Conservation (phyloP, 2,797 vertebrate genomes). For the Poecilia wingei region DNA sequence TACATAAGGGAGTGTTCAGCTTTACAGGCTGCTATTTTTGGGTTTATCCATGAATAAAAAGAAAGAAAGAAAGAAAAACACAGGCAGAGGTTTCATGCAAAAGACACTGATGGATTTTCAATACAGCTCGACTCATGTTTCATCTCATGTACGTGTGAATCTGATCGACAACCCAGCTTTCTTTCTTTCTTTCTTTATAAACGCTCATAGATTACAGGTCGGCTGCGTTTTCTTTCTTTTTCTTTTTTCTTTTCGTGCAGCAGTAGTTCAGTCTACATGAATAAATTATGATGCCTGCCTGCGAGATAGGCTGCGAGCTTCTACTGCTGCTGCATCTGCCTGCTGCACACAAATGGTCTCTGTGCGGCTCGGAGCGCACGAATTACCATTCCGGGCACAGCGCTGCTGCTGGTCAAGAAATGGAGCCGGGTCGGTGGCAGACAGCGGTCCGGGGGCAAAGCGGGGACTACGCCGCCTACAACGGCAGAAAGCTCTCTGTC, state of each 20-base stretch:
- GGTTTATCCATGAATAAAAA: conserved; percentile 9
- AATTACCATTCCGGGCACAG: conserved; percentile 80
- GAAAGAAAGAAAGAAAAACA: too few relatives aligned
- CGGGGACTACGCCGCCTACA: conserved; percentile 51
- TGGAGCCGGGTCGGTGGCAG: conserved; percentile 74
- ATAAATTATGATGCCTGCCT: conserved; percentile 78
- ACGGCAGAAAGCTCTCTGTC: conserved; percentile 74
- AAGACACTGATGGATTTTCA: conserved; percentile 29
- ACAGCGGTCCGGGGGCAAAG: conserved; percentile 54
- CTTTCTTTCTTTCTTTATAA: not conserved
- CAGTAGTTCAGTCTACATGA: conserved; percentile 70
- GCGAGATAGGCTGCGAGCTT: conserved; percentile 71
- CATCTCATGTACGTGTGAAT: not conserved
- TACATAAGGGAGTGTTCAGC: conserved; percentile 43
- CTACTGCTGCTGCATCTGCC: conserved; percentile 69
- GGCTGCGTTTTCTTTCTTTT: conserved; percentile 26
- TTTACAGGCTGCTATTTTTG: conserved; percentile 39
- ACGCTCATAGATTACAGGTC: conserved; percentile 29
- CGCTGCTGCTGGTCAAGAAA: conserved; percentile 76
- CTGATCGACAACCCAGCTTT: not conserved
- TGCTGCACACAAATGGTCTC: conserved; percentile 77
- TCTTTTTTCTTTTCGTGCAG: conserved; percentile 34
- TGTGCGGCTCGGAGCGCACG: conserved; percentile 70
- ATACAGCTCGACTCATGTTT: conserved; percentile 11
- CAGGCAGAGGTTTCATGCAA: conserved; percentile 15